phyloP scores from a whole-genome alignment of 2,888 invertebrate genomes.

The Leptinotarsa peninsularis region DNA sequence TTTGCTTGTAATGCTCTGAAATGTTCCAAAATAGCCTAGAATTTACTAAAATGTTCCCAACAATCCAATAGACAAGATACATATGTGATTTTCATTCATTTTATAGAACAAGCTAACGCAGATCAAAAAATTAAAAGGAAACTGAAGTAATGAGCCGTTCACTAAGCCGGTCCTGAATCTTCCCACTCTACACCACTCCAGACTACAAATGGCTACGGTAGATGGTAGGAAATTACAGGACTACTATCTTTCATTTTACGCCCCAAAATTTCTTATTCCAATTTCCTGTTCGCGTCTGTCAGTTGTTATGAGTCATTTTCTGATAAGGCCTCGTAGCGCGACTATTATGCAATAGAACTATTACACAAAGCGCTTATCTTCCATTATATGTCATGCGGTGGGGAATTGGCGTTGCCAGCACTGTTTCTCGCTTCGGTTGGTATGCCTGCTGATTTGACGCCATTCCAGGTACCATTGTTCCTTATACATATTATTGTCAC shows the following conservation, averaged over 20 bases:
- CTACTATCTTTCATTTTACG: constrained; percentile 83
- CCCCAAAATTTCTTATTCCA: constrained; percentile 83
- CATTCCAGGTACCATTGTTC: constrained; percentile 59
- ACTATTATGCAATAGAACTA: constrained; percentile 69
- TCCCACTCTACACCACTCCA: constrained; percentile 50
- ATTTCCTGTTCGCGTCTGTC: constrained; percentile 72
- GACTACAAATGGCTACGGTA: constrained; percentile 60
- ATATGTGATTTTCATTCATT: too few species aligned
- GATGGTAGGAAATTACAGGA: constrained; percentile 77
- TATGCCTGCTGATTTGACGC: constrained; percentile 54
- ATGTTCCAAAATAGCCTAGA: too few species aligned
- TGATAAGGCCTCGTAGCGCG: constrained; percentile 72
- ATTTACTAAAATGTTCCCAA: too few species aligned
- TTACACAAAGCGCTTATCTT: constrained; percentile 67
- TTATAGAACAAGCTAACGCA: too few species aligned
- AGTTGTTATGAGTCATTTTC: constrained; percentile 81
- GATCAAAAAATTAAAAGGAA: background rate
- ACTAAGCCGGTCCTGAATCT: constrained; percentile 24
- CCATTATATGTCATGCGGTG: constrained; percentile 67
- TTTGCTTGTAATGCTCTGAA: too few species aligned
- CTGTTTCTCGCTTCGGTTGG: constrained; percentile 56
- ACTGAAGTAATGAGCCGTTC: background rate
- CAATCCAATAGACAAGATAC: too few species aligned
- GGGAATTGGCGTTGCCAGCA: constrained; percentile 63
- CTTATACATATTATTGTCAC: constrained; percentile 46